A percentile compares a stretch with the other conserved stretches of the same genome.
Conservation (phyloP, 92 coral and sea anemone genomes). For the Palythoa grandis region DNA sequence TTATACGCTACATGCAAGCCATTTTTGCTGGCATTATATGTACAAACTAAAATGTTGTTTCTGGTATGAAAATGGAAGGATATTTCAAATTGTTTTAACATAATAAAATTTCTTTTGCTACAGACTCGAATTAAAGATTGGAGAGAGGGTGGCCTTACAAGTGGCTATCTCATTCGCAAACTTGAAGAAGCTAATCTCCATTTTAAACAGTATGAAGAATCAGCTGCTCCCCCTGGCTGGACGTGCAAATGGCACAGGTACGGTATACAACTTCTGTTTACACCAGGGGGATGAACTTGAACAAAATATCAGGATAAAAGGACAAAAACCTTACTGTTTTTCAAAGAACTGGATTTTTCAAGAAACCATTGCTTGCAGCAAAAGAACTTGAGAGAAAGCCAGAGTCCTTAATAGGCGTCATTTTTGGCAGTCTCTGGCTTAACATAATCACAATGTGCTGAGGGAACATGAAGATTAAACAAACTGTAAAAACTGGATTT, state of each 20-base stretch:
- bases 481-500: constrained; percentile 29
- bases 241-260: constrained; percentile 99
- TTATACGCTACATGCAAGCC: no score
- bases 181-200: constrained; percentile 89
- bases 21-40: no score
- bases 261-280: constrained; percentile 84
- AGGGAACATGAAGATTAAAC: neutral
- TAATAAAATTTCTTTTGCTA: neutral
- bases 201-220: constrained; percentile 86
- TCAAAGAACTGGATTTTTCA: constrained; percentile 40
- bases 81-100: neutral
- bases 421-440: neutral
- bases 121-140: constrained; percentile 96
- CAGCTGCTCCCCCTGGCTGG: constrained; percentile 99
- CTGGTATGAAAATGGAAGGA: neutral
- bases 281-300: constrained; percentile 70
- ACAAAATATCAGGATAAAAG: constrained; percentile 32
- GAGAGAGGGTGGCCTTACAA: constrained; percentile 93
- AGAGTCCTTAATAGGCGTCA: constrained; percentile 22
- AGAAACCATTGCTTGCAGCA: constrained; percentile 32
- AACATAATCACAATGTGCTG: constrained; percentile 2
- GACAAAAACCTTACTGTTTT: constrained; percentile 33
- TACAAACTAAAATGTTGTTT: neutral
- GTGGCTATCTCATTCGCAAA: constrained; percentile 77
- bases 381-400: constrained; percentile 18